A percentile compares a stretch with the other conserved stretches of the same genome.
These are phyloP conservation scores for Sebastes cheni DNA, from an alignment of 2,797 vertebrate genomes.

Conservation along the genomic window DNA sequence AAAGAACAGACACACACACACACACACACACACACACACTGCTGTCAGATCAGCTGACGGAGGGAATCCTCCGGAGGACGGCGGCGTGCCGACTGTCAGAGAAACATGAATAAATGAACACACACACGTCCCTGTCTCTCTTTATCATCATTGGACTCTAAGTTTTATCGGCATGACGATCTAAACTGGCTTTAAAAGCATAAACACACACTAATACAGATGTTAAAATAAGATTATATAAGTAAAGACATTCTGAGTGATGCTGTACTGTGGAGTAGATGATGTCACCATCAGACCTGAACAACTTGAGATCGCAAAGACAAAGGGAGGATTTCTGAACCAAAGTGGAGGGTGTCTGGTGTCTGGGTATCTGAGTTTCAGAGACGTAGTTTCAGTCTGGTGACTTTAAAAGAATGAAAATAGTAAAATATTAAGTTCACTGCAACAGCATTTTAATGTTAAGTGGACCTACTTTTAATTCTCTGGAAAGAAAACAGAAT, in stretches of 20 bases:
- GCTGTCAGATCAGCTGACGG: constrained; percentile 13
- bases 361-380: too few relatives aligned
- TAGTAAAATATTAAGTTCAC: too few relatives aligned
- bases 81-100: neutral
- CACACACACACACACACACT: neutral
- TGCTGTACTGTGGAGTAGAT: neutral
- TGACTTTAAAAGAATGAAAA: too few relatives aligned
- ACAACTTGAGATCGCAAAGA: too few relatives aligned
- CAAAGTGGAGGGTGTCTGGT: too few relatives aligned
- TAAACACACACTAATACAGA: neutral
- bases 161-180: neutral
- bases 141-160: constrained; percentile 20
- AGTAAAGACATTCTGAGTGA: neutral
- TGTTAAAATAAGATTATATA: neutral
- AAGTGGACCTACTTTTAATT: too few relatives aligned
- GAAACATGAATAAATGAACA: constrained; percentile 13
- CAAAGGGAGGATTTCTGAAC: too few relatives aligned
- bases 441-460: too few relatives aligned
- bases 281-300: too few relatives aligned
- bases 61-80: constrained; percentile 16
- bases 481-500: too few relatives aligned
- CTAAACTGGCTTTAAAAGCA: neutral
- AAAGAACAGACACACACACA: neutral
- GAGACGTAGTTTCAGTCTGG: too few relatives aligned
- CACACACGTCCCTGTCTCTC: neutral